Evolutionary conservation across 37 sponge, comb jelly and placozoan species (phyloP), one percentile per base, ranked within the genome.

Genomic region (Agelas oroides): DNA sequence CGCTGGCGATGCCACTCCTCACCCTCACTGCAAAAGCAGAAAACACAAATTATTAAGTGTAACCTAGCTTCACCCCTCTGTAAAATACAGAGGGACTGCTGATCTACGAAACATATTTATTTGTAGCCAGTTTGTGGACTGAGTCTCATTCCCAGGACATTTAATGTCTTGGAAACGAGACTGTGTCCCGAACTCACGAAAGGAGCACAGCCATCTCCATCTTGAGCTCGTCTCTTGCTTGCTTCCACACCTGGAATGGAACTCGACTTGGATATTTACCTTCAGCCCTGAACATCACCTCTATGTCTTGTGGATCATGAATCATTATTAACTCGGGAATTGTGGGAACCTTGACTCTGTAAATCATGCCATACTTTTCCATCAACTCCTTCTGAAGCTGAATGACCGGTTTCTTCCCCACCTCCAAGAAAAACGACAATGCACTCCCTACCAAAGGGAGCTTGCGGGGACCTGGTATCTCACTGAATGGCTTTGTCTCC

Each of bases 271-370:
- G 89, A 52, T 56, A 71, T 63, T 76, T 76, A 5, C 84, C 84
- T 5, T 88, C 89, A 30, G 78, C 84, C 30, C 91, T 64, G 80
- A 86, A 90, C 53, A 81, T 81, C 33, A 24, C 75, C 56, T 90
- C 87, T 17, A 79, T 64, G 73, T 90, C 91, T 55, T 62, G 30
- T 23, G 91, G 87, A 28, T 85, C 67, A 30, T 28, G 30, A 18
- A 70, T 60, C 24, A 85, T 66, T 3, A 90, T 68, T 0, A 71
- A 64, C 70, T 85, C 87, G 0, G 91, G 80, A 1, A 70, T 35
- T 36, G 37, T 56, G 0, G 84, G 78, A 24, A 70, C 38, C 64
- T 77, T 83, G 73, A 83, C 84, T 32, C 77, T 69, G 37, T 76
- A 89, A 35, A 89, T 70, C 2, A 0, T 38, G 21, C 89, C 89